phyloP scores from a whole-genome alignment of 2,888 invertebrate genomes.

The Lottia gigantea region DNA sequence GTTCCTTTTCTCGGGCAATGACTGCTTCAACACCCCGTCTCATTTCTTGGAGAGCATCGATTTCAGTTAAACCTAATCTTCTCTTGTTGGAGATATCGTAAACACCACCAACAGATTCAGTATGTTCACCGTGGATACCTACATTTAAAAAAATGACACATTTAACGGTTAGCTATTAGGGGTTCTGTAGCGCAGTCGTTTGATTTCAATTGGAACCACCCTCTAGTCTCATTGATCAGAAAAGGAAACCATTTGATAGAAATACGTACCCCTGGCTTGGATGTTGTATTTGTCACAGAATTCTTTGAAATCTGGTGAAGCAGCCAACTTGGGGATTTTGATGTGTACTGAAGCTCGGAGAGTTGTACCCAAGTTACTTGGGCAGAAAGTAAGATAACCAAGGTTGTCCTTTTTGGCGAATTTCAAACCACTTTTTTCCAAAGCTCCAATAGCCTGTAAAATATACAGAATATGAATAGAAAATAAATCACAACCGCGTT shows the following conservation, averaged over 20 bases:
- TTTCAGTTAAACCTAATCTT: constrained; percentile 57
- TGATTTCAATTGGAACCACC: too few species aligned
- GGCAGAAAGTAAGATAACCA: constrained; percentile 86
- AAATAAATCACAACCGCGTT: too few species aligned
- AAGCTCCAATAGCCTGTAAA: constrained; percentile 82
- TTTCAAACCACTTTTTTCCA: constrained; percentile 50
- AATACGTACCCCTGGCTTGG: constrained; percentile 74
- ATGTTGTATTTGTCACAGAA: constrained; percentile 83
- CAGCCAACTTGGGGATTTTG: constrained; percentile 80
- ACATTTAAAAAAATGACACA: too few species aligned
- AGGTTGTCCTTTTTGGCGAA: constrained; percentile 82
- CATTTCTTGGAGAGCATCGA: constrained; percentile 52
- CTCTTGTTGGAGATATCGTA: constrained; percentile 61
- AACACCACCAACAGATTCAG: constrained; percentile 56
- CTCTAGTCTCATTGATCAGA: too few species aligned
- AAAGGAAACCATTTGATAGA: background rate
- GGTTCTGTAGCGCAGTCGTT: too few species aligned
- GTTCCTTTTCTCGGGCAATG: constrained; percentile 26
- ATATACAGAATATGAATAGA: background rate
- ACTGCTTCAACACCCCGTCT: constrained; percentile 44
- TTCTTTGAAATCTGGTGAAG: constrained; percentile 80
- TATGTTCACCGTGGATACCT: constrained; percentile 59
- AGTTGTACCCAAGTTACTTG: constrained; percentile 87
- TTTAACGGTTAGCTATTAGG: too few species aligned
- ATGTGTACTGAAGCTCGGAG: constrained; percentile 97